Evolutionary conservation across 2,797 vertebrate genomes (phyloP).

Genomic region (Malurus splendens): DNA sequence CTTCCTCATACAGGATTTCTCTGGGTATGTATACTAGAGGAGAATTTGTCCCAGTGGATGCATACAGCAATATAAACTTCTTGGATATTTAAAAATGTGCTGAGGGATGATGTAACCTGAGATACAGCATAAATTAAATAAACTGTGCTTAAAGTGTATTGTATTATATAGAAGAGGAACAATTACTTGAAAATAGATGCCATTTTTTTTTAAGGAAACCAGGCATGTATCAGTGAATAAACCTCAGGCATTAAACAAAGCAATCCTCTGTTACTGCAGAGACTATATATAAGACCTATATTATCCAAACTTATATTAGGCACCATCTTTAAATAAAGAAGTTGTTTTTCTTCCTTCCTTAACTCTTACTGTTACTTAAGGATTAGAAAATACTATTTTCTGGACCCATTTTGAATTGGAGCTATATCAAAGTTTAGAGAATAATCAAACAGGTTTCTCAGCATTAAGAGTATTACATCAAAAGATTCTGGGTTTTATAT

Average conservation of each 20-base stretch:
- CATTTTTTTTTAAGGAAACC: background rate
- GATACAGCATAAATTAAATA: background rate
- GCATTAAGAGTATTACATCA: background rate
- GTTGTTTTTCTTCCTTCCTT: background rate
- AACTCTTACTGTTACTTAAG: background rate
- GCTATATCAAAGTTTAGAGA: background rate
- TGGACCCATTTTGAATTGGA: background rate
- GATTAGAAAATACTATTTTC: background rate
- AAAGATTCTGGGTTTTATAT: background rate
- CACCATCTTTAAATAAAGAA: background rate
- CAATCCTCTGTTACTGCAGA: background rate
- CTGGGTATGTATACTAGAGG: background rate
- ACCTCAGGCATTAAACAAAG: background rate
- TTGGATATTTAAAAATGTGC: background rate
- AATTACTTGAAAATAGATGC: background rate
- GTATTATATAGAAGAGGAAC: background rate
- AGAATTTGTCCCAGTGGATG: conserved; percentile 13
- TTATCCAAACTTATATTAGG: background rate
- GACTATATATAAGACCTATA: background rate
- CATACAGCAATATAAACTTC: background rate
- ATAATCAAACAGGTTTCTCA: background rate
- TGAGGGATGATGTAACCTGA: background rate
- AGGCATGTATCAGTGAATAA: background rate
- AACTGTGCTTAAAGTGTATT: background rate
- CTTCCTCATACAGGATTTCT: conserved; percentile 6